Evolutionary conservation across 2,888 invertebrate species (phyloP).

Genomic region (Eurytoma californica): DNA sequence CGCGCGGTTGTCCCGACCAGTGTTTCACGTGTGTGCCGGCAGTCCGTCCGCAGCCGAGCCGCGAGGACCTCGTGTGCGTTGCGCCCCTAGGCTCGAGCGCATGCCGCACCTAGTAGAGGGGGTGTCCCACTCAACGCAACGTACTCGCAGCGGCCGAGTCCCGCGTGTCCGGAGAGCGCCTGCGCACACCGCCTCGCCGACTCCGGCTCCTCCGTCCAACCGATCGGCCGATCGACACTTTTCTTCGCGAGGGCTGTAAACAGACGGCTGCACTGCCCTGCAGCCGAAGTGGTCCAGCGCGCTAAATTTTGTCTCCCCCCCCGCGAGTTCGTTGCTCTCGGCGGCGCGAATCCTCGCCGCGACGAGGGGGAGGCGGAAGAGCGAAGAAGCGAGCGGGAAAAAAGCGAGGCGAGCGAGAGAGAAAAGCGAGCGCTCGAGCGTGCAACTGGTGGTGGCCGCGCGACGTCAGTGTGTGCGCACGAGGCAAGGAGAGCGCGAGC

Average conservation of each 20-base stretch:
- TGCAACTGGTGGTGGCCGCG: constrained; percentile 15
- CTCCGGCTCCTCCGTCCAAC: background rate
- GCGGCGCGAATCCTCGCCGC: background rate
- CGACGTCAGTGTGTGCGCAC: constrained; percentile 1
- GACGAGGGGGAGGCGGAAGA: background rate
- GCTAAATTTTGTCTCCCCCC: too few species aligned
- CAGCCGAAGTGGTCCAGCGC: too few species aligned
- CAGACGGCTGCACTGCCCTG: too few species aligned
- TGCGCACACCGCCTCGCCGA: background rate
- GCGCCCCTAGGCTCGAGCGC: background rate
- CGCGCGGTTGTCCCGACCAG: constrained; percentile 57
- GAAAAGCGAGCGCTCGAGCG: constrained; percentile 2
- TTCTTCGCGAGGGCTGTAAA: background rate
- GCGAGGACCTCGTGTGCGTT: background rate
- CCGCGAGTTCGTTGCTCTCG: too few species aligned
- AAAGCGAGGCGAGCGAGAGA: background rate
- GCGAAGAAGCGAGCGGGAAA: background rate
- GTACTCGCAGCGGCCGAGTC: background rate
- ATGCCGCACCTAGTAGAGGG: background rate
- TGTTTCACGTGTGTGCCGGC: background rate
- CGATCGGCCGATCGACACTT: background rate
- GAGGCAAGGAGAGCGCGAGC: too few species aligned
- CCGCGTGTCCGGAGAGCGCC: background rate
- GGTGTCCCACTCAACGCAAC: background rate
- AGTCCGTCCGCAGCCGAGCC: background rate